Evolutionary conservation across 2,797 vertebrate species (phyloP).

Genomic region (Acanthornis magna): DNA sequence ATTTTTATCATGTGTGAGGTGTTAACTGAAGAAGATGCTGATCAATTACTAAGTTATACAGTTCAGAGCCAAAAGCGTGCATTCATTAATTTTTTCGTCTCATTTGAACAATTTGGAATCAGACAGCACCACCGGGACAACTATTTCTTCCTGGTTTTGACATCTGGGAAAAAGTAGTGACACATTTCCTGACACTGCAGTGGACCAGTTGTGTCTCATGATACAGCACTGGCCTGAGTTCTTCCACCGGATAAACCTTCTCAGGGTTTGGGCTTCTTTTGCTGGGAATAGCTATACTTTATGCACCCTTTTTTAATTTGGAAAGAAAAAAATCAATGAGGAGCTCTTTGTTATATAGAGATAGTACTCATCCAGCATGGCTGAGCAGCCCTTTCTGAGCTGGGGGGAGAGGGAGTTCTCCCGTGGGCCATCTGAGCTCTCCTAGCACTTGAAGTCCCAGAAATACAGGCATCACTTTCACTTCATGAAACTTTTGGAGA

Average conservation of each 20-base stretch:
- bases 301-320: background rate
- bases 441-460: background rate
- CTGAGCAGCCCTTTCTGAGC: background rate
- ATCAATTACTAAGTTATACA: background rate
- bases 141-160: background rate
- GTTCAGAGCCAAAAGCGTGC: background rate
- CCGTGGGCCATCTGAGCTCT: background rate
- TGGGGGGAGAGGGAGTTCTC: background rate
- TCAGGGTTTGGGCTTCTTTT: background rate
- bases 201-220: accelerated
- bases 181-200: background rate
- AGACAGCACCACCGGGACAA: background rate
- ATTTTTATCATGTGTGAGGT: background rate
- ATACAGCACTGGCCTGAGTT: background rate
- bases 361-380: accelerated
- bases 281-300: background rate
- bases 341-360: background rate
- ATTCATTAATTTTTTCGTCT: background rate
- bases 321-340: background rate
- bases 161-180: background rate
- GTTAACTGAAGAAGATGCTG: background rate
- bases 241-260: background rate
- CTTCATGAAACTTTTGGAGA: background rate
- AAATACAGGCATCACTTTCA: accelerated
- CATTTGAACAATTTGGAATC: background rate